Conservation (phyloP, 2,888 invertebrate genomes). For the Acronicta psi region DNA sequence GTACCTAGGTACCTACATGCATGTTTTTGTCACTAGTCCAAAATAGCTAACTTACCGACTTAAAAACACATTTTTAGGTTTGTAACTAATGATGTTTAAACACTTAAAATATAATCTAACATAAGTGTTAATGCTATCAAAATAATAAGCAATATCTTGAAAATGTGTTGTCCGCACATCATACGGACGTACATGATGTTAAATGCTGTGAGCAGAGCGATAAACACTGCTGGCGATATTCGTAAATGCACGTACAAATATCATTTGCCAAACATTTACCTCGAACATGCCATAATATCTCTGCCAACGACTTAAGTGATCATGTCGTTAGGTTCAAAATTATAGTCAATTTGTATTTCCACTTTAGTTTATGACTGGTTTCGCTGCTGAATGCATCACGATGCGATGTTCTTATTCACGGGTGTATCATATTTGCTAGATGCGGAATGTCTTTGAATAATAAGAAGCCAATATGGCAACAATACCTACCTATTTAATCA, state of each 20-base stretch:
- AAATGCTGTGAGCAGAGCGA: conserved; percentile 6
- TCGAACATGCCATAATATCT: conserved; percentile 11
- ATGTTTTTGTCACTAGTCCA: too few relatives aligned
- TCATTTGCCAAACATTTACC: conserved; percentile 15
- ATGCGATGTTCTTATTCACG: too few relatives aligned
- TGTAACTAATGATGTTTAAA: too few relatives aligned
- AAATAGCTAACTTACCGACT: too few relatives aligned
- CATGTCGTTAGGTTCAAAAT: neutral
- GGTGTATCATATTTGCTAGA: too few relatives aligned
- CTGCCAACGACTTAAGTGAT: conserved; percentile 5
- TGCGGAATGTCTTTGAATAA: too few relatives aligned
- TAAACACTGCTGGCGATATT: conserved; percentile 3
- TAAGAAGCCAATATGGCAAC: too few relatives aligned
- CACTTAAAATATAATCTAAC: too few relatives aligned
- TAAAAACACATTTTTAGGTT: too few relatives aligned
- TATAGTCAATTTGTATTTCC: neutral
- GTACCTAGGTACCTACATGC: too few relatives aligned
- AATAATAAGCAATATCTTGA: neutral
- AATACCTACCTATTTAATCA: too few relatives aligned
- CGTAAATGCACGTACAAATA: conserved; percentile 2
- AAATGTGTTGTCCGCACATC: neutral
- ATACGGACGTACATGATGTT: neutral
- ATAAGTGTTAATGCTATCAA: too few relatives aligned
- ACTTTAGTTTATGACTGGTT: neutral
- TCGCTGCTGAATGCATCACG: neutral